A percentile compares a stretch with the other conserved stretches of the same genome.
These are phyloP conservation scores for Vandiemenella viatica DNA, from an alignment of 2,888 invertebrate species.

Conservation along the genomic window DNA sequence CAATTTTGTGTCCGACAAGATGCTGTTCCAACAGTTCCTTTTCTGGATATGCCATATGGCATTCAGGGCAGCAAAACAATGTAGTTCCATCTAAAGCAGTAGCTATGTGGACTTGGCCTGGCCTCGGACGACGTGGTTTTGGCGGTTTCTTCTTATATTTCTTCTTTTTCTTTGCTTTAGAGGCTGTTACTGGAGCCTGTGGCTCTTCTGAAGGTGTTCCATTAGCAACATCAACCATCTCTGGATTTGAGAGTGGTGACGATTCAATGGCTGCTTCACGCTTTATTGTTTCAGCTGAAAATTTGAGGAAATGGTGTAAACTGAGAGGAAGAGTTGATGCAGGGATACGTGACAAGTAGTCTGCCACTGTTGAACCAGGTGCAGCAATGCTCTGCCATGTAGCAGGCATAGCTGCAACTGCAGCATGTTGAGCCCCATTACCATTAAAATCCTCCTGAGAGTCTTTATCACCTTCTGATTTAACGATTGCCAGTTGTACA, in stretches of 20 bases:
- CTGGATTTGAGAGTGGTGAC: conserved; percentile 29
- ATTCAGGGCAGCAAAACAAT: conserved; percentile 65
- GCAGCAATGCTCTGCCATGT: conserved; percentile 37
- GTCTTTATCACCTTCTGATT: conserved; percentile 22
- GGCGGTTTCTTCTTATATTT: conserved; percentile 68
- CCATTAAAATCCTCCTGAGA: conserved; percentile 15
- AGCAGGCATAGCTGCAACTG: conserved; percentile 33
- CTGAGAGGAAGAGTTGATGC: conserved; percentile 38
- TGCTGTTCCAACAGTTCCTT: conserved; percentile 58
- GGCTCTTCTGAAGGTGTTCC: conserved; percentile 2
- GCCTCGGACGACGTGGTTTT: conserved; percentile 62
- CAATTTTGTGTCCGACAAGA: conserved; percentile 61
- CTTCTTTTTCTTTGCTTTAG: conserved; percentile 49
- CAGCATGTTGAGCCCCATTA: conserved; percentile 8
- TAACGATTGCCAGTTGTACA: conserved; percentile 12
- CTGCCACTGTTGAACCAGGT: conserved; percentile 33
- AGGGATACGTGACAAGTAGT: conserved; percentile 36
- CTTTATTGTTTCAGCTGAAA: conserved; percentile 41
- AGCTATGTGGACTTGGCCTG: conserved; percentile 62
- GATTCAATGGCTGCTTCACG: conserved; percentile 32
- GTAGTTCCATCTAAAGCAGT: conserved; percentile 59
- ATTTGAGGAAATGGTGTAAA: conserved; percentile 46
- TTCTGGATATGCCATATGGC: conserved; percentile 67
- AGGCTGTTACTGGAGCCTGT: conserved; percentile 9
- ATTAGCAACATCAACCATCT: conserved; percentile 23